These are phyloP conservation scores for Periplaneta americana DNA, from an alignment of 1,140 invertebrate genomes.

Conservation along the genomic window DNA sequence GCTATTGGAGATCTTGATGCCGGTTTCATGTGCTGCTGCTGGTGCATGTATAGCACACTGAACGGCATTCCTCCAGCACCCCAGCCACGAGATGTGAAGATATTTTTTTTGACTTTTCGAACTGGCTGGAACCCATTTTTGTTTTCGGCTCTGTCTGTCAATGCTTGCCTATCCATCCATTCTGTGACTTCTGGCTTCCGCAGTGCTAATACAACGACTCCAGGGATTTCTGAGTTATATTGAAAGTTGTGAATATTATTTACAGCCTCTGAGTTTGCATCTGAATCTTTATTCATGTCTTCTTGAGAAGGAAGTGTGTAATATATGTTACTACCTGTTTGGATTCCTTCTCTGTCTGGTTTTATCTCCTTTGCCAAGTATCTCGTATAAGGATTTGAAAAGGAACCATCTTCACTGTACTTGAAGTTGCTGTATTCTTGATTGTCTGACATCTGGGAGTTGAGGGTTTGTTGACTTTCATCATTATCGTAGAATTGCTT, in stretches of 20 bases:
- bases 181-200: neutral
- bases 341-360: neutral
- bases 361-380: no score
- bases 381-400: neutral
- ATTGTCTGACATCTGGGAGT: neutral
- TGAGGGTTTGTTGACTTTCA: neutral
- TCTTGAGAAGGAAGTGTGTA: neutral
- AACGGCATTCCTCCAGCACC: slow-evolving; percentile 44
- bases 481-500: neutral
- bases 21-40: neutral
- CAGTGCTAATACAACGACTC: neutral
- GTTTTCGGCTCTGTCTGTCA: neutral
- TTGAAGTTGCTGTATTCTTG: neutral
- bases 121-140: neutral
- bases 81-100: slow-evolving; percentile 36
- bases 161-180: neutral
- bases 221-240: neutral
- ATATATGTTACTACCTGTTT: no score
- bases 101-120: slow-evolving; percentile 29
- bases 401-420: neutral
- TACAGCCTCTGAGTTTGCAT: neutral
- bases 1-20: no score
- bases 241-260: neutral
- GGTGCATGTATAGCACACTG: slow-evolving; percentile 37
- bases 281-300: neutral